Evolutionary conservation across 2,797 vertebrate species (phyloP), one percentile per base, ranked within the genome.

Genomic region (Alca torda): DNA sequence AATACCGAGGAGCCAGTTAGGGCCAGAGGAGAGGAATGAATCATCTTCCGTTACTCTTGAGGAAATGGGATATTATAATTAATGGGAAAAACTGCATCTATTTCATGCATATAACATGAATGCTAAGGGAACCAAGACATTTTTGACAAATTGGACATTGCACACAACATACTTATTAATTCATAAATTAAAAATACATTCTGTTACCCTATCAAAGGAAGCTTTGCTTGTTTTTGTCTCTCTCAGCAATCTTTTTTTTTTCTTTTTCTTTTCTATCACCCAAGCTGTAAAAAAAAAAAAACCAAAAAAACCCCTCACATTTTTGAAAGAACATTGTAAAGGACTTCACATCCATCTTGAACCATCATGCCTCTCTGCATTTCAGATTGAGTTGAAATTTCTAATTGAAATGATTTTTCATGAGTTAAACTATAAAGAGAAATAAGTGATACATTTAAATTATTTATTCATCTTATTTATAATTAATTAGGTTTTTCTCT

Each of bases 341-440:
- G 79, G 89, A 96, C 96, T 97, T 96, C 96, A 92, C 97, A 98
- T 98, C 98, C 95, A 98, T 98, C 98, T 97, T 94, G 57, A 96
- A 95, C 91, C 94, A 95, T 77, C 76, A 70, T 87, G 86, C 94
- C 65, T 98, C 94, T 70, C 98, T 98, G 86, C 96, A 98, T 98
- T 98, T 98, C 95, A 98, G 98, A 98, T 98, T 95, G 92, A 98
- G 98, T 98, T 98, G 98, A 99, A 98, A 98, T 98, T 98, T 97
- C 98, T 99, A 99, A 99, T 99, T 99, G 99, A 98, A 98, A 98
- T 99, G 89, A 99, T 99, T 99, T 99, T 98, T 99, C 98, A 99
- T 98, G 97, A 98, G 98, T 98, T 99, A 98, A 98, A 98, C 98
- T 98, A 98, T 98, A 98, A 99, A 99, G 98, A 98, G 97, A 98